These are phyloP conservation scores for Perognathus longimembris DNA, from an alignment of 2,113 vertebrate species.

Conservation along the genomic window DNA sequence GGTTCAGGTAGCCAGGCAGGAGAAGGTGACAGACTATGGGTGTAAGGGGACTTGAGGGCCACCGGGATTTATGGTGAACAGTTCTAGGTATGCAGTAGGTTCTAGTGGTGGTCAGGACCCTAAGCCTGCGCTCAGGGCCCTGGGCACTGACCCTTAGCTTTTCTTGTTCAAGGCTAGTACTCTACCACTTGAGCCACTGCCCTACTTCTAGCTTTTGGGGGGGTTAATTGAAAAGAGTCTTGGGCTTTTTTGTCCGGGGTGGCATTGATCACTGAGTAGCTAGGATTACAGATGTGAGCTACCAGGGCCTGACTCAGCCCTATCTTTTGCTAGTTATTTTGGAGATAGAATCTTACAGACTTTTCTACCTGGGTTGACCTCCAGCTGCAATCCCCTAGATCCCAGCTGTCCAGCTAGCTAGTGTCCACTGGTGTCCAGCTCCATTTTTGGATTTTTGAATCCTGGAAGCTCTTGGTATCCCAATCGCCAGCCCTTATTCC, in stretches of 20 bases:
- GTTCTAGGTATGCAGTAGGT: not conserved
- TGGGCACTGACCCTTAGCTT: not conserved
- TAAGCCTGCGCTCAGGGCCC: no score
- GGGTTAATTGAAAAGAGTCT: no score
- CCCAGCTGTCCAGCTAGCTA: no score
- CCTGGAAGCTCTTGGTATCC: not conserved
- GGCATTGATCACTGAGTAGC: no score
- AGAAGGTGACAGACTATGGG: not conserved
- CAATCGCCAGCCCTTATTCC: not conserved
- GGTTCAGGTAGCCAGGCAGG: not conserved
- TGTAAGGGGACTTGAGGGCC: no score
- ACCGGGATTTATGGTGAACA: not conserved
- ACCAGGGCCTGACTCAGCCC: no score
- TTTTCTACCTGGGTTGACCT: no score
- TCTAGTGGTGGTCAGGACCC: not conserved
- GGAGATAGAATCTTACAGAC: no score
- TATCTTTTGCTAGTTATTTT: no score
- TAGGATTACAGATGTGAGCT: no score
- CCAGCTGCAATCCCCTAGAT: no score
- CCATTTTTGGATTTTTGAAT: not conserved
- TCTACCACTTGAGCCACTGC: not conserved
- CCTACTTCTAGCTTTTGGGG: not conserved
- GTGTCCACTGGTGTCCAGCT: no score
- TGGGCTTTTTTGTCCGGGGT: not conserved
- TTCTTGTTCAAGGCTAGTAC: not conserved